Evolutionary conservation across 1,140 invertebrate genomes (phyloP).

Genomic region (Pinna nobilis): DNA sequence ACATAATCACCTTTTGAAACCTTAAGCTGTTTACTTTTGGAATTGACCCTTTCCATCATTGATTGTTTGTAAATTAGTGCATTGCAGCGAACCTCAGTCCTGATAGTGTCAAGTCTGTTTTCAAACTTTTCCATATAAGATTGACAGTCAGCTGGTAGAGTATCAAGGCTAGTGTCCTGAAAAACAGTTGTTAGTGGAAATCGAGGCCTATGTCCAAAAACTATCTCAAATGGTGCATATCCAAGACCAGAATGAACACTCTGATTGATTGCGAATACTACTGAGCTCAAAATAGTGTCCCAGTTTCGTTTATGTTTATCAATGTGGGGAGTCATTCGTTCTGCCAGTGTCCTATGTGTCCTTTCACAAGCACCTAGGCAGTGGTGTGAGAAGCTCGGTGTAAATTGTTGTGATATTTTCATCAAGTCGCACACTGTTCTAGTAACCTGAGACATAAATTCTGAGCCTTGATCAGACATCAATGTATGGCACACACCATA

Average conservation of each 20-base stretch:
- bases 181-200: conserved; percentile 25
- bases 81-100: conserved; percentile 20
- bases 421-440: not conserved
- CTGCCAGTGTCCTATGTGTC: conserved; percentile 25
- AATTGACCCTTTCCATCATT: conserved; percentile 17
- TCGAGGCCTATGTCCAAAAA: conserved; percentile 28
- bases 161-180: not conserved
- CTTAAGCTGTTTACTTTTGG: not conserved
- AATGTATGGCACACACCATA: conserved; percentile 35
- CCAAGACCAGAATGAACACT: conserved; percentile 11
- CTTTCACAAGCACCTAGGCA: conserved; percentile 39
- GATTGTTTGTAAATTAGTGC: conserved; percentile 1
- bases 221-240: conserved; percentile 38
- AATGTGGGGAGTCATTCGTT: conserved; percentile 21
- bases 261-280: conserved; percentile 36
- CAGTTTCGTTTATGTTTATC: not conserved
- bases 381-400: conserved; percentile 31
- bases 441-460: conserved; percentile 29
- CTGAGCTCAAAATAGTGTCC: conserved; percentile 9
- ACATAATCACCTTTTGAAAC: conserved; percentile 30
- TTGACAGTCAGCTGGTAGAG: conserved; percentile 26
- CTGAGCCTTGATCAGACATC: conserved; percentile 34
- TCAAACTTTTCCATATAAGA: conserved; percentile 4
- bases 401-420: conserved; percentile 10
- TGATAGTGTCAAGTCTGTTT: conserved; percentile 6